Conservation (phyloP, 2,113 vertebrate species). For the Dipodomys merriami region DNA sequence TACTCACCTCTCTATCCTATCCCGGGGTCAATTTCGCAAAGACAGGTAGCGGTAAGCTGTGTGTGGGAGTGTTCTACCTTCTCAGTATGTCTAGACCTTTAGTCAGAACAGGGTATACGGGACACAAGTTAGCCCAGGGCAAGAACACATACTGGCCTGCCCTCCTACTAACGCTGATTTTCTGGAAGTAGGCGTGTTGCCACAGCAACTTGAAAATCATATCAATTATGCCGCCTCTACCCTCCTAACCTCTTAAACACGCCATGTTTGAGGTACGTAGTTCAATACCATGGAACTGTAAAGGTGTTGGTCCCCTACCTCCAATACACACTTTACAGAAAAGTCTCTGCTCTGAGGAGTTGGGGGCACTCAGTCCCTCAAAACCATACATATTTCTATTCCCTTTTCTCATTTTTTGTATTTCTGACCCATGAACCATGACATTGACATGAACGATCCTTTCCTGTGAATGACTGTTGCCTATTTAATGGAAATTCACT, state of each 20-base stretch:
- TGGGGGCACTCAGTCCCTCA: not conserved
- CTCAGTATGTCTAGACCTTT: constrained; percentile 7
- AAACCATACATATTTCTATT: too few relatives aligned
- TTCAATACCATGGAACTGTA: not conserved
- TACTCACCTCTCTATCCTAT: constrained; percentile 54
- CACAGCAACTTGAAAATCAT: constrained; percentile 87
- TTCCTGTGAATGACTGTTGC: not conserved
- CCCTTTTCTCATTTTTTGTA: not conserved
- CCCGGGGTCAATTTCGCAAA: constrained; percentile 13
- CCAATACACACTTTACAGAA: fast-evolving
- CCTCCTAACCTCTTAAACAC: constrained; percentile 77
- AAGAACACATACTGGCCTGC: constrained; percentile 80
- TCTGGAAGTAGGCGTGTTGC: constrained; percentile 87
- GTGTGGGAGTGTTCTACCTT: constrained; percentile 14
- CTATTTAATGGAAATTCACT: not conserved
- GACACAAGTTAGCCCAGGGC: constrained; percentile 74
- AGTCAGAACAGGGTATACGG: not conserved
- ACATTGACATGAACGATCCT: not conserved
- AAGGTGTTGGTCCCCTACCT: not conserved
- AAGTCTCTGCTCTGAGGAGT: not conserved
- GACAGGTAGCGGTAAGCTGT: not conserved
- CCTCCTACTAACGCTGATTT: constrained; percentile 83
- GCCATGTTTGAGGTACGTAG: not conserved
- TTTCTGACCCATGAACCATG: not conserved
- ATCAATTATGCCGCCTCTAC: constrained; percentile 85